These are phyloP conservation scores for Diabrotica virgifera DNA, from an alignment of 1,140 invertebrate genomes.

Conservation along the genomic window DNA sequence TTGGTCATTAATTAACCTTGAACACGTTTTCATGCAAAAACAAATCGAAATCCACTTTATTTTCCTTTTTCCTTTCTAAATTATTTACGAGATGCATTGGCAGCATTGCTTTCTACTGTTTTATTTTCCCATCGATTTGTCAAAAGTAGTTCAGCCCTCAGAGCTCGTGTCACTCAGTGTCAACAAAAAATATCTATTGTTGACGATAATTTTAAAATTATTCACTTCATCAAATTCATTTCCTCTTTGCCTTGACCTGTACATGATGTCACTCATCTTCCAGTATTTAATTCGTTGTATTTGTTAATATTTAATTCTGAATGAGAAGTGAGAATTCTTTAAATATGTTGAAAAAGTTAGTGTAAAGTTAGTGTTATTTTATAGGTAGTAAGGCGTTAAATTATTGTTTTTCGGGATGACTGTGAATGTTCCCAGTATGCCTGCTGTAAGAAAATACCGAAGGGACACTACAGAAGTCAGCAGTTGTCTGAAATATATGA, in stretches of 20 bases:
- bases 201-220: background rate
- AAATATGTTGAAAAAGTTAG: background rate
- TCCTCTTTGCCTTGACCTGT: background rate
- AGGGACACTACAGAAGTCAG: conserved; percentile 90
- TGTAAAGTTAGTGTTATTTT: too few relatives aligned
- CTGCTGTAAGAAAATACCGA: conserved; percentile 65
- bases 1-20: too few relatives aligned
- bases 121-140: background rate
- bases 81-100: background rate
- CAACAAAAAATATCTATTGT: background rate
- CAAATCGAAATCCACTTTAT: too few relatives aligned
- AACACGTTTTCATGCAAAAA: too few relatives aligned
- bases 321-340: background rate
- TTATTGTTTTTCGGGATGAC: conserved; percentile 30
- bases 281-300: background rate
- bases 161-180: background rate
- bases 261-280: background rate
- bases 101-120: background rate
- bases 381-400: background rate
- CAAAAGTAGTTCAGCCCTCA: background rate
- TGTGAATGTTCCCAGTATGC: conserved; percentile 54
- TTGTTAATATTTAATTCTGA: background rate
- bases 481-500: conserved; percentile 95
- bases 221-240: background rate
- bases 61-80: too few relatives aligned